phyloP scores from a whole-genome alignment of 35 echinoderm and acorn worm species.

The Chiridota heheva region DNA sequence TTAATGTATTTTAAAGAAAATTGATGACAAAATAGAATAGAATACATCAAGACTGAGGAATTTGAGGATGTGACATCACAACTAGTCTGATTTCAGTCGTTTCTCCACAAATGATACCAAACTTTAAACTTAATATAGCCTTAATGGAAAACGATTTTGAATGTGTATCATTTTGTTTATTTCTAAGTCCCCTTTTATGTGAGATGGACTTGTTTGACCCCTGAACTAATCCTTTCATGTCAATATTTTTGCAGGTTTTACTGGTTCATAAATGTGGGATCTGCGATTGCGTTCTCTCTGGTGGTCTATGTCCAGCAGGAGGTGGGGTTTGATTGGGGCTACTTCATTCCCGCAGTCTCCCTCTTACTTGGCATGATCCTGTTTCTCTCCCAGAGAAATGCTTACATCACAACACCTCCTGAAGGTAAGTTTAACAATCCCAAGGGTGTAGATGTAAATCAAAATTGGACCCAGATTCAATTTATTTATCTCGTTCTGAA shows the following conservation, averaged over 20 bases:
- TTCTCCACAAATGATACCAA: no score
- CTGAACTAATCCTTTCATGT: no score
- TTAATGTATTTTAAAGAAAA: no score
- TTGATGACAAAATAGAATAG: no score
- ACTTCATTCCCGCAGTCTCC: slow-evolving; percentile 73
- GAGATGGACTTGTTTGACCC: no score
- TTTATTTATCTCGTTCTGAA: background rate
- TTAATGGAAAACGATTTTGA: no score
- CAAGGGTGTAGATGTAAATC: background rate
- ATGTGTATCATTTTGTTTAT: no score
- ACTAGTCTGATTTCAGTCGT: no score
- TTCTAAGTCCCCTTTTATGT: no score
- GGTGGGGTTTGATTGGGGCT: slow-evolving; percentile 71
- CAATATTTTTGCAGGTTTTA: slow-evolving; percentile 74
- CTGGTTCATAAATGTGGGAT: slow-evolving; percentile 99
- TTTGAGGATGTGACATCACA: no score
- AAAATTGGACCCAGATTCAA: background rate
- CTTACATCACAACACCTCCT: slow-evolving; percentile 67
- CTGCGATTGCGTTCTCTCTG: slow-evolving; percentile 77
- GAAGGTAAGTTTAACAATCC: slow-evolving; percentile 70
- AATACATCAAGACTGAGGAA: no score
- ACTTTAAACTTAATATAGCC: no score
- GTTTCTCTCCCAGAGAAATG: slow-evolving; percentile 50
- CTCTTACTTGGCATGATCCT: slow-evolving; percentile 57
- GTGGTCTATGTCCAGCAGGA: slow-evolving; percentile 94